Evolutionary conservation across 2,888 invertebrate species (phyloP), one percentile per base, ranked within the genome.

Genomic region (Ophioninae sp.): DNA sequence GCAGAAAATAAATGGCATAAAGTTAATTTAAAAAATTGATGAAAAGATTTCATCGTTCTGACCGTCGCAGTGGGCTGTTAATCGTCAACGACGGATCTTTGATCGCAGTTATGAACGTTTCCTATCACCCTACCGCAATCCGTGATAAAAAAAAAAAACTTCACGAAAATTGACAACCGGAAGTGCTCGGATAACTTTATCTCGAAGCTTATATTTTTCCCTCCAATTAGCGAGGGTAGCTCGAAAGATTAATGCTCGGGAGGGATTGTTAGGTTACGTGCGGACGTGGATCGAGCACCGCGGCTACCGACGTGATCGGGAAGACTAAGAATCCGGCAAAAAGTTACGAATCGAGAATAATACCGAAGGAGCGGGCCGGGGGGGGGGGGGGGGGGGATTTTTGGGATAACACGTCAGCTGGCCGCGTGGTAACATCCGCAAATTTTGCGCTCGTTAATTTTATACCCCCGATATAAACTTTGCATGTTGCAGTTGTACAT

Each of bases 381-480:
- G 20, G 56, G 21, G 30, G 44, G 23, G 64, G 50, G 21, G 20
- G 56, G 37, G 56, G 44, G 61, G 62, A 64, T 80, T 64, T 76
- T 81, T 64, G 68, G 69, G 1, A 79, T 78, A 68, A 76, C 64
- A 74, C 65, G 59, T 64, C 64, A 56, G 69, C 30, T 30, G 30
- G 6, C 30, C 37, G 6, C 10, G 65, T 44, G n/a, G 73, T 61
- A 75, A 74, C 75, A 81, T 81, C 81, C 74, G 78, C 59, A 74
- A 81, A 84, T 59, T 78, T 81, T 44, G 57, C 61, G 68, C 72
- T 73, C 81, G 72, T 72, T 70, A 77, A 81, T 72, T 76, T 81
- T 81, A 65, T 75, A 72, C 74, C 72, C 74, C 72, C 78, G 81
- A 84, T 83, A 81, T 83, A 84, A 81, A 84, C 65, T 59, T 70